Conservation (phyloP, 1,140 invertebrate species). For the Acromyrmex echinatior region DNA sequence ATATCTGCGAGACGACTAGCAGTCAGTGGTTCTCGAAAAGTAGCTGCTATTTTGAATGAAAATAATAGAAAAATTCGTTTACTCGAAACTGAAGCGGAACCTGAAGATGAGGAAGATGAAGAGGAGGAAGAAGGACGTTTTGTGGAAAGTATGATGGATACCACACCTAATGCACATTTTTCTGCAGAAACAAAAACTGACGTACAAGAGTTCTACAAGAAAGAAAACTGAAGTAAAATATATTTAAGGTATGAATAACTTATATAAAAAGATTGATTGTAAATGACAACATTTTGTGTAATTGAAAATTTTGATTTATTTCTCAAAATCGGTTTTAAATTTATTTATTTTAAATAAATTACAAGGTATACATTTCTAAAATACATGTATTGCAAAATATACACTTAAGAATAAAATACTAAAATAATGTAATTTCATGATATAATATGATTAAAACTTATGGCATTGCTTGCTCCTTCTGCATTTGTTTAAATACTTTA, state of each 20-base stretch:
- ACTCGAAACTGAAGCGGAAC: slow-evolving; percentile 97
- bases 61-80: slow-evolving; percentile 93
- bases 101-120: slow-evolving; percentile 95
- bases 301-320: slow-evolving; percentile 5
- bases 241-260: slow-evolving; percentile 16
- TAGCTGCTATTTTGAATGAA: slow-evolving; percentile 94
- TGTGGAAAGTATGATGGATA: slow-evolving; percentile 85
- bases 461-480: slow-evolving; percentile 69
- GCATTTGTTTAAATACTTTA: slow-evolving; percentile 84
- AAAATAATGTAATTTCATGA: slow-evolving; percentile 7
- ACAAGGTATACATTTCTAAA: slow-evolving; percentile 4
- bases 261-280: background rate
- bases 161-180: slow-evolving; percentile 67
- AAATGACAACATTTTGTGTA: background rate
- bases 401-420: background rate
- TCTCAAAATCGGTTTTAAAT: background rate
- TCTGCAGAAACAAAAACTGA: slow-evolving; percentile 11
- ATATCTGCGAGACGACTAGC: slow-evolving; percentile 91
- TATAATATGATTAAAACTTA: slow-evolving; percentile 37
- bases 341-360: background rate
- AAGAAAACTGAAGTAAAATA: slow-evolving; percentile 23
- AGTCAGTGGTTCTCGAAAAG: slow-evolving; percentile 95
- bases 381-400: slow-evolving; percentile 1
- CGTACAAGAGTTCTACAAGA: slow-evolving; percentile 19
- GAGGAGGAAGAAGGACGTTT: slow-evolving; percentile 86